These are phyloP conservation scores for Odocoileus virginianus DNA, from an alignment of 2,113 vertebrate species.

Conservation along the genomic window DNA sequence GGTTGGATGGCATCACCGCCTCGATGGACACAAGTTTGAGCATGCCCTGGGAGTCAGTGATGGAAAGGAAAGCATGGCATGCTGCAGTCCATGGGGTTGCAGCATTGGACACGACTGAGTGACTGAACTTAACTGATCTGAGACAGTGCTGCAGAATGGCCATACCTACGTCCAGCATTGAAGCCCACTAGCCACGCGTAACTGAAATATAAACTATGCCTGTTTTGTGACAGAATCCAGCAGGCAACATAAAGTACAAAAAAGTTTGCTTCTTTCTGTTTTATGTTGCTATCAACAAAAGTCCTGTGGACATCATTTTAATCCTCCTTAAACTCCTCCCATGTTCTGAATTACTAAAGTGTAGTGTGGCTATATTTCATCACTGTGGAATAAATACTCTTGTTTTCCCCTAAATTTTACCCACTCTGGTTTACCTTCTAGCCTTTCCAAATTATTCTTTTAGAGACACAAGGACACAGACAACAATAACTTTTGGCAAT, in stretches of 20 bases:
- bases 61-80: not conserved
- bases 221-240: not conserved
- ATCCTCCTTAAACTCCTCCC: not conserved
- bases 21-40: not conserved
- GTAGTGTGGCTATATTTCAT: not conserved
- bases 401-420: not conserved
- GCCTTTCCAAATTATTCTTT: not conserved
- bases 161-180: not conserved
- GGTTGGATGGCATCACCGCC: not conserved
- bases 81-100: not conserved
- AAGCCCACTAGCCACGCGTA: not conserved
- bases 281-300: not conserved
- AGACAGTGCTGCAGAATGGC: not conserved
- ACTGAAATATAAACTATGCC: not conserved
- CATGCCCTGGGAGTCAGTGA: not conserved
- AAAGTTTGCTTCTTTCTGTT: not conserved
- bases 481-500: not conserved
- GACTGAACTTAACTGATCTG: not conserved
- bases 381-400: not conserved
- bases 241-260: not conserved
- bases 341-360: not conserved
- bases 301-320: not conserved
- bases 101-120: accelerated
- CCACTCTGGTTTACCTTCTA: not conserved
- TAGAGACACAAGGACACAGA: not conserved